Percentiles rank a stretch among this genome's conserved stretches.
These are phyloP conservation scores for Drosophila triauraria DNA, from an alignment of 1,140 invertebrate species.

Conservation along the genomic window DNA sequence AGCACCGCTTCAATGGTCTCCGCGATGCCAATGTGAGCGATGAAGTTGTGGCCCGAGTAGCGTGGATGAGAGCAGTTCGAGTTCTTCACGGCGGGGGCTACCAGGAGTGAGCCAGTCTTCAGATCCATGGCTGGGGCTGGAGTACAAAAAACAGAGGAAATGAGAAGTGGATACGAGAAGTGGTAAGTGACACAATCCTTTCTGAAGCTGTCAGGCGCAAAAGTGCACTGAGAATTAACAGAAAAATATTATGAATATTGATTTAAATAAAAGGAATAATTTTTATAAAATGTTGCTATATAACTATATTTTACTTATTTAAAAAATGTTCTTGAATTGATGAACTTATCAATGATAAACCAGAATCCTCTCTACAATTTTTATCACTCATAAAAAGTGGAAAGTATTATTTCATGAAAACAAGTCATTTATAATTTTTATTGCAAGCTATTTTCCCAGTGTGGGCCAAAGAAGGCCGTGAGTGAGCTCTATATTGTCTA, in stretches of 20 bases:
- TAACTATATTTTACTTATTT: not conserved
- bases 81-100: slow-evolving; percentile 91
- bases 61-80: slow-evolving; percentile 91
- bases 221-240: not conserved
- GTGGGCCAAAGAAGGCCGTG: not conserved
- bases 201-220: not conserved
- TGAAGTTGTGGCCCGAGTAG: slow-evolving; percentile 87
- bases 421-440: slow-evolving; percentile 10
- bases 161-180: not conserved
- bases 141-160: not conserved
- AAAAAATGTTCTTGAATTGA: not conserved
- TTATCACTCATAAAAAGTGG: not conserved
- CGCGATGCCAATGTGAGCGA: slow-evolving; percentile 88
- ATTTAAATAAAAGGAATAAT: too few relatives aligned
- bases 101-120: slow-evolving; percentile 87
- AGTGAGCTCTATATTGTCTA: slow-evolving; percentile 20
- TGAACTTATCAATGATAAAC: not conserved
- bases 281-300: too few relatives aligned
- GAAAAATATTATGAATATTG: too few relatives aligned
- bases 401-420: not conserved
- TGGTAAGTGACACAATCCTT: slow-evolving; percentile 2
- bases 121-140: slow-evolving; percentile 80
- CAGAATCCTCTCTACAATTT: not conserved
- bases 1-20: slow-evolving; percentile 91
- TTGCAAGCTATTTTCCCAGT: slow-evolving; percentile 1